Evolutionary conservation across 2,113 vertebrate species (phyloP), one percentile per base, ranked within the genome.

Genomic region (Lophura nycthemera): DNA sequence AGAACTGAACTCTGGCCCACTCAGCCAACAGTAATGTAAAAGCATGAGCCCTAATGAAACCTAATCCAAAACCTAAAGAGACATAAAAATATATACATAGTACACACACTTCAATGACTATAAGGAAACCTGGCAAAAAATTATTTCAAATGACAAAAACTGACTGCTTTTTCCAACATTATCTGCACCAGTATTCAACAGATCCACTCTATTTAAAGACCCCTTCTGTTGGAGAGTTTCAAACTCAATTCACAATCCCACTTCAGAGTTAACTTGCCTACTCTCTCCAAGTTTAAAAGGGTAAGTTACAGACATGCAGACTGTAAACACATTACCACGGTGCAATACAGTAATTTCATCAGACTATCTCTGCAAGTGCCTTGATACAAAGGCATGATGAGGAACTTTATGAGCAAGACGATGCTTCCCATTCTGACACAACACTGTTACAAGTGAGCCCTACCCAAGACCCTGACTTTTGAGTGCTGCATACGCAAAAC

Each of bases 231-330:
- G 18, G 22, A 71, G 24, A 47, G n/a, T 60, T 88, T 71, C 65
- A 81, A 74, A 78, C 4, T 36, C 24, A 56, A 25, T 57, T 83
- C 12, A 24, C 12, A 72, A 0, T 59, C 89, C 24, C 22, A 50
- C 60, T 19, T 71, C 9, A 11, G 8, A 83, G 14, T 4, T 2
- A 3, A 1, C 59, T 59, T 61, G n/a, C 3, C 1, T 1, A 1
- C 12, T 8, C 14, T 13, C 19, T 6, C 24, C 42, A n/a, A 54
- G 4, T 10, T 48, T n/a, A 3, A 79, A 64, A 85, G 38, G 13
- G 14, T 74, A 67, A 61, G 30, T 71, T 63, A 66, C 0, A 0
- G 47, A 50, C n/a, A 40, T 18, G 20, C 24, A 90, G 38, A 42
- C 22, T 56, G 12, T 30, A 80, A 86, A 24, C 70, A 67, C 4